Conservation (phyloP, 2,797 vertebrate genomes). For the Florisuga fusca region DNA sequence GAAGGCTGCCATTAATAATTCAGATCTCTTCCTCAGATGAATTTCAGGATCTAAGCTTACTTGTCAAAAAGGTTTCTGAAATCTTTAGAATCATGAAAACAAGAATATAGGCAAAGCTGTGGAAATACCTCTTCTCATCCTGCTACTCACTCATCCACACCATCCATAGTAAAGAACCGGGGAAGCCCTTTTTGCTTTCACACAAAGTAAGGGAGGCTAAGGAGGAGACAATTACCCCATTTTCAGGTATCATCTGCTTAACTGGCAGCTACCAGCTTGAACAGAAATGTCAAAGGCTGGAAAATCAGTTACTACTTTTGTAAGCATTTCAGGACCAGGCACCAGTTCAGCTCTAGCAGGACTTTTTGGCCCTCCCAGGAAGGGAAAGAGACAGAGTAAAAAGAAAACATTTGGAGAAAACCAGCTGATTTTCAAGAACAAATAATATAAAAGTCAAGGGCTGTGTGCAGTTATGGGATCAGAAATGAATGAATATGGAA, state of each 20-base stretch:
- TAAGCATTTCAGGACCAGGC: neutral
- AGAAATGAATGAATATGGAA: neutral
- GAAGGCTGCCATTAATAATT: neutral
- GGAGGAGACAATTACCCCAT: neutral
- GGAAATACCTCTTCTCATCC: neutral
- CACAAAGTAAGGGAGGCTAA: neutral
- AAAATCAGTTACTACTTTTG: neutral
- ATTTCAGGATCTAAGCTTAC: neutral
- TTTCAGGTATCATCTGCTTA: neutral
- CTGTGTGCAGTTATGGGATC: neutral
- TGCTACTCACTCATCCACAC: neutral
- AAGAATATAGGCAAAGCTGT: neutral
- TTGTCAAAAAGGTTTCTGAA: neutral
- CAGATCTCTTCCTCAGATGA: neutral
- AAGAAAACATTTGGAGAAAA: neutral
- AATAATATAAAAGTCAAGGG: neutral
- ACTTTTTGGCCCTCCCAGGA: conserved; percentile 31
- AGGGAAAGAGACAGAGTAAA: neutral
- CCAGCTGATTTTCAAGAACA: neutral
- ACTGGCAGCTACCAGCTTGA: neutral
- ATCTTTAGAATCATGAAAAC: neutral
- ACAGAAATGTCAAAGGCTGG: neutral
- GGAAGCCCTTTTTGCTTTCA: neutral
- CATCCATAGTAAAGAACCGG: neutral
- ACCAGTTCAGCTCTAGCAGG: neutral